phyloP scores from a whole-genome alignment of 2,888 invertebrate genomes.

The Phyto melanocephala region DNA sequence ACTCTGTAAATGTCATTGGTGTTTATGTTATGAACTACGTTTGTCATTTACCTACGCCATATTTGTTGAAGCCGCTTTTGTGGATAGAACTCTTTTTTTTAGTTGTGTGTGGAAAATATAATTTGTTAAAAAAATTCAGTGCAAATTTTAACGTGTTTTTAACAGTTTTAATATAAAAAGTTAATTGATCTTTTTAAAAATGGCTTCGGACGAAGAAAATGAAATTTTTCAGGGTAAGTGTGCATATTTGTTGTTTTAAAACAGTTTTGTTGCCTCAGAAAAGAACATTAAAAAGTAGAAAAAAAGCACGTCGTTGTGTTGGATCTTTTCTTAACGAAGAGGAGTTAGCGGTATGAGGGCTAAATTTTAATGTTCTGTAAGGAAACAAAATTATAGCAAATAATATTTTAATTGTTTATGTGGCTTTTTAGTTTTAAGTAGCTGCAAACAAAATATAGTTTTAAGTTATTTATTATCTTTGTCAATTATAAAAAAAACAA shows the following conservation, averaged over 20 bases:
- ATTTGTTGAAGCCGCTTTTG: conserved; percentile 68
- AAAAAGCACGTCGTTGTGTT: conserved; percentile 46
- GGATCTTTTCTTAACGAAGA: conserved; percentile 5
- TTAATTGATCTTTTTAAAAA: conserved; percentile 74
- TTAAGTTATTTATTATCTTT: not conserved
- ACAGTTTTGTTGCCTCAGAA: conserved; percentile 4
- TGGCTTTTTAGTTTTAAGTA: conserved; percentile 26
- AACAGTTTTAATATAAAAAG: conserved; percentile 15
- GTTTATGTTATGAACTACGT: no score
- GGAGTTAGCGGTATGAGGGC: not conserved
- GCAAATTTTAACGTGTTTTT: conserved; percentile 68
- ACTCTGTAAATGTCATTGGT: conserved; percentile 42
- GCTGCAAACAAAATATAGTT: not conserved
- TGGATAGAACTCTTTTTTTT: conserved; percentile 55
- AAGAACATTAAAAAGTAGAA: conserved; percentile 23
- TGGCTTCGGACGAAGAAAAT: conserved; percentile 94
- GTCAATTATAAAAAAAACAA: not conserved
- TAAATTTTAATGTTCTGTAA: not conserved
- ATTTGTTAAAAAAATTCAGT: conserved; percentile 70
- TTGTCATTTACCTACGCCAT: conserved; percentile 66
- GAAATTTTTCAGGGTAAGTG: conserved; percentile 91
- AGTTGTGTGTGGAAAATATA: conserved; percentile 61
- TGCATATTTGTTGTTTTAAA: not conserved
- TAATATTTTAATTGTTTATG: conserved; percentile 9
- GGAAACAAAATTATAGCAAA: conserved; percentile 33